Evolutionary conservation across 2,113 vertebrate species (phyloP).

Genomic region (Colaptes auratus): DNA sequence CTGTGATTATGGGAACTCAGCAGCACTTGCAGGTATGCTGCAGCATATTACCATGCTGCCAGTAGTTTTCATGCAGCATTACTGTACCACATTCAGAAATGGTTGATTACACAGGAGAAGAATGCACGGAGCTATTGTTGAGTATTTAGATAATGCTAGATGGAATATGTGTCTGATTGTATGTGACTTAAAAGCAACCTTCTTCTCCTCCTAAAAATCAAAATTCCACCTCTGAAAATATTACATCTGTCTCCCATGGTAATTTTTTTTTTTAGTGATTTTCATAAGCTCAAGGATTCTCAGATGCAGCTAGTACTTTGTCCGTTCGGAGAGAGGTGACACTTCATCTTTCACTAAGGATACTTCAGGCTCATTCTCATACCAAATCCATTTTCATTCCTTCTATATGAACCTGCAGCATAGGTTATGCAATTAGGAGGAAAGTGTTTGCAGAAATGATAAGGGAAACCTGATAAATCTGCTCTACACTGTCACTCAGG

Average conservation of each 20-base stretch:
- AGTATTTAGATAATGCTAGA: constrained; percentile 7
- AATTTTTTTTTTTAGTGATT: constrained; percentile 1
- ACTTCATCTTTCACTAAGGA: constrained; percentile 36
- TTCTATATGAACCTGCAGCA: background rate
- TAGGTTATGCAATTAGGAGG: constrained; percentile 54
- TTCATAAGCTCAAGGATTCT: constrained; percentile 10
- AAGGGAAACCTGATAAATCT: background rate
- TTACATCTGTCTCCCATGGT: background rate
- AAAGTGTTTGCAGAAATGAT: constrained; percentile 1
- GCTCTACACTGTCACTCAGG: background rate
- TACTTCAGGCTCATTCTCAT: constrained; percentile 15
- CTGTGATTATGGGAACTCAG: background rate
- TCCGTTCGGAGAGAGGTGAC: background rate
- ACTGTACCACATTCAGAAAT: background rate
- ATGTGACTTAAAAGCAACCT: constrained; percentile 26
- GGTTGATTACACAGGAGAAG: background rate
- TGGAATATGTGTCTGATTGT: background rate
- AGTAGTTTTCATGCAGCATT: background rate
- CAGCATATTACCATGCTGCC: background rate
- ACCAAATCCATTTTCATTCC: constrained; percentile 51
- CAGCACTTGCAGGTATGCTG: background rate
- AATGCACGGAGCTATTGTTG: background rate
- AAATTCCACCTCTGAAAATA: background rate
- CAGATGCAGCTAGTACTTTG: background rate
- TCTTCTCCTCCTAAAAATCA: rapidly evolving